These are phyloP conservation scores for Verasper variegatus DNA, from an alignment of 2,113 vertebrate genomes.

Conservation along the genomic window DNA sequence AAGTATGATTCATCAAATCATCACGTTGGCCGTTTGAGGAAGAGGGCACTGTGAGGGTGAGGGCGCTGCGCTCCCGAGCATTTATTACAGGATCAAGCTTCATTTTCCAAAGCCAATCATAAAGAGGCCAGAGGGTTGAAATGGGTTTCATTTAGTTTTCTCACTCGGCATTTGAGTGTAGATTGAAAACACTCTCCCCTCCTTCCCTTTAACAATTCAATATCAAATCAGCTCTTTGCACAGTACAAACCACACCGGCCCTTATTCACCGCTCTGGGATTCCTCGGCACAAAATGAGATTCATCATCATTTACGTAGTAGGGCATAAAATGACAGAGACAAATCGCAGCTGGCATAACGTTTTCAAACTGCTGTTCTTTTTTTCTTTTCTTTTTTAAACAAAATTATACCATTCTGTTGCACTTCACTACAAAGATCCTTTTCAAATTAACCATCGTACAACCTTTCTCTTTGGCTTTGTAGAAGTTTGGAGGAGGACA, in stretches of 20 bases:
- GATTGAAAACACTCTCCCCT: slow-evolving; percentile 68
- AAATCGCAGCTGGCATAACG: slow-evolving; percentile 71
- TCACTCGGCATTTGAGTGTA: slow-evolving; percentile 57
- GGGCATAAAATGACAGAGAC: slow-evolving; percentile 74
- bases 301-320: slow-evolving; percentile 80
- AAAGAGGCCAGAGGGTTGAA: slow-evolving; percentile 57
- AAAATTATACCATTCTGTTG: slow-evolving; percentile 56
- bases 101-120: slow-evolving; percentile 69
- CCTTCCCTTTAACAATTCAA: slow-evolving; percentile 59
- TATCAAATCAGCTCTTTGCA: slow-evolving; percentile 60
- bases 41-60: slow-evolving; percentile 58
- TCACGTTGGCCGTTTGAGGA: slow-evolving; percentile 74
- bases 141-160: slow-evolving; percentile 68
- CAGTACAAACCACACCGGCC: slow-evolving; percentile 57
- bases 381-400: neutral
- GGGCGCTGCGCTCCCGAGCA: slow-evolving; percentile 42
- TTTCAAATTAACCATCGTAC: slow-evolving; percentile 66
- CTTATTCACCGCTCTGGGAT: slow-evolving; percentile 58
- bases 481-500: slow-evolving; percentile 69
- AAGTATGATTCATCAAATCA: slow-evolving; percentile 83
- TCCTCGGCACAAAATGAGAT: slow-evolving; percentile 80
- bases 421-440: slow-evolving; percentile 66
- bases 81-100: slow-evolving; percentile 67
- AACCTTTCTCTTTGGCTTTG: slow-evolving; percentile 80
- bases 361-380: slow-evolving; percentile 68